A percentile compares a stretch with the other conserved stretches of the same genome.
phyloP scores from a whole-genome alignment of 1,140 invertebrate genomes.

The Hycleus cichorii region DNA sequence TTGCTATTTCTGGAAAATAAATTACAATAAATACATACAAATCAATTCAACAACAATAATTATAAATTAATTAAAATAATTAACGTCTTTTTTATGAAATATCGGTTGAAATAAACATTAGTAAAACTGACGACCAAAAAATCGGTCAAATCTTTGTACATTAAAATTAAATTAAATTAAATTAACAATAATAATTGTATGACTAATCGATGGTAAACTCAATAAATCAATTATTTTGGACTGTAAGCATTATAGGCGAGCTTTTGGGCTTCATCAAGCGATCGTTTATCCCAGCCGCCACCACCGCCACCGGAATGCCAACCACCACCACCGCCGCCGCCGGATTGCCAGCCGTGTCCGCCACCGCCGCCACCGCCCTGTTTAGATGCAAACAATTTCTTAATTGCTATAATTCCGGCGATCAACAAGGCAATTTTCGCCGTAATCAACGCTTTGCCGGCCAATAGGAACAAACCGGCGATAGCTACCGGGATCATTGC shows the following conservation, averaged over 20 bases:
- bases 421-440: conserved; percentile 70
- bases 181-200: not conserved
- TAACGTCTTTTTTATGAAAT: not conserved
- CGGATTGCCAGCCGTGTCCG: conserved; percentile 52
- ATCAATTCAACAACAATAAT: conserved; percentile 1
- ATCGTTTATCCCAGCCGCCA: conserved; percentile 42
- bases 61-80: conserved; percentile 6
- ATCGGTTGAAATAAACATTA: conserved; percentile 4
- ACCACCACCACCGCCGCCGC: conserved; percentile 43
- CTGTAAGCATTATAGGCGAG: conserved; percentile 59
- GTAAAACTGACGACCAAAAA: conserved; percentile 21
- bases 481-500: conserved; percentile 65
- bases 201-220: not conserved
- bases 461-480: conserved; percentile 63
- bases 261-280: conserved; percentile 51
- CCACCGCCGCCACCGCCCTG: conserved; percentile 48
- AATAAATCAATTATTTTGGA: conserved; percentile 27
- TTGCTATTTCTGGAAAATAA: not conserved
- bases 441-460: conserved; percentile 69
- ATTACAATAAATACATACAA: not conserved
- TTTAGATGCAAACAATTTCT: conserved; percentile 64
- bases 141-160: conserved; percentile 23
- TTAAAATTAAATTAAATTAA: conserved; percentile 4
- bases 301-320: conserved; percentile 34
- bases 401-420: conserved; percentile 68